Evolutionary conservation across 1,140 invertebrate species (phyloP), one percentile per base, ranked within the genome.

Genomic region (Sipha flava): DNA sequence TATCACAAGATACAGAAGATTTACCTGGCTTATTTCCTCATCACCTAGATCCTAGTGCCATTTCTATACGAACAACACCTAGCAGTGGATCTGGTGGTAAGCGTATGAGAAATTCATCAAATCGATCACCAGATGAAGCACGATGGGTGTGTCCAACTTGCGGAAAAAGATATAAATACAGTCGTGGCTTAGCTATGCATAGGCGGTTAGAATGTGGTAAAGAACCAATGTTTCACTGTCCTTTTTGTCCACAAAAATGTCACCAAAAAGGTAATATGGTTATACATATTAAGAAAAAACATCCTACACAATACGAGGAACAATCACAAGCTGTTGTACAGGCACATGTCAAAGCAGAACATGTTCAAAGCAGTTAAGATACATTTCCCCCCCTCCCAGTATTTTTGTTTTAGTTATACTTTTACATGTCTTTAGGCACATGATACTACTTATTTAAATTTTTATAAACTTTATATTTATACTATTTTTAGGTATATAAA

Each of bases 231-330:
- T 82, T 82, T 47, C 81, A 81, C 47, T 83, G 82, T 75, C 81
- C 81, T 6, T 82, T 80, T 70, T 83, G 82, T 80, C 80, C 81
- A 29, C 82, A 82, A 68, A 82, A 82, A 64, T 83, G 82, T 59
- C 82, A 82, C 40, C 82, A 83, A 68, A 82, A 82, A 40, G 81
- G 82, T 26, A 83, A 83, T 47, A 80, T 83, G 72, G 81, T 81
- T 18, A 81, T 80, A 64, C 82, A 83, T 68, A 81, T 83, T 37
- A 81, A 81, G 72, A 82, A 82, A 68, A 82, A 82, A 80, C 81
- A 82, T 37, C 80, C 81, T n/a, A 79, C 79, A 14, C 79, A 70
- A 40, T 68, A 68, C 26, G 79, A 70, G 29, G 79, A 80, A 66
- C 62, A 77, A 57, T 77, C 73, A 18, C 73, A 77, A 57, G 57